A percentile compares a stretch with the other conserved stretches of the same genome.
These are phyloP conservation scores for Cephalopterus ornatus DNA, from an alignment of 2,113 vertebrate species.

Conservation along the genomic window DNA sequence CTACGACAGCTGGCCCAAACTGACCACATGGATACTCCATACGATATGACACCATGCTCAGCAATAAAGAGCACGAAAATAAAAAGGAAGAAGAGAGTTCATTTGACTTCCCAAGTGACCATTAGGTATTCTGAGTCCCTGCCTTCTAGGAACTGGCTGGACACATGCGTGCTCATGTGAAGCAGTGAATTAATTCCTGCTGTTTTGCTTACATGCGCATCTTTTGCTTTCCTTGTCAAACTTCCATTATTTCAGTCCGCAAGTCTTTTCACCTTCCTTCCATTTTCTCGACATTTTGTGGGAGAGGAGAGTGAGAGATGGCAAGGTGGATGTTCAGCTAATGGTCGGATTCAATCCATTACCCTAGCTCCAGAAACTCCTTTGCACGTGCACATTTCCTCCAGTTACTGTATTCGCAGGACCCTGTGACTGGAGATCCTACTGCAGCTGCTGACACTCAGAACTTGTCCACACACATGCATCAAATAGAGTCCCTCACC, in stretches of 20 bases:
- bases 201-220: background rate
- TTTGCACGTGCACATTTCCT: background rate
- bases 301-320: background rate
- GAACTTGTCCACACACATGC: rapidly evolving
- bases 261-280: background rate
- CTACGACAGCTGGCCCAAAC: background rate
- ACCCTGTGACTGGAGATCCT: background rate
- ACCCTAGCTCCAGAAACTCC: too few species aligned
- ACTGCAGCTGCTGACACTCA: background rate
- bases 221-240: background rate
- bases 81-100: background rate
- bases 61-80: background rate
- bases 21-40: background rate
- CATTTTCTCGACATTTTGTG: background rate
- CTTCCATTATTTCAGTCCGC: background rate
- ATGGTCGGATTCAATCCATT: background rate
- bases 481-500: background rate
- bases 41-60: background rate
- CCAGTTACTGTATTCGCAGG: rapidly evolving
- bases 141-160: background rate
- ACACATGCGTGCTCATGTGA: background rate
- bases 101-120: background rate
- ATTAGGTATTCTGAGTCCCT: background rate
- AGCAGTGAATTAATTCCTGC: background rate
- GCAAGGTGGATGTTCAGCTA: background rate